Conservation (phyloP, 2,113 vertebrate genomes). For the Salvelinus sp. region DNA sequence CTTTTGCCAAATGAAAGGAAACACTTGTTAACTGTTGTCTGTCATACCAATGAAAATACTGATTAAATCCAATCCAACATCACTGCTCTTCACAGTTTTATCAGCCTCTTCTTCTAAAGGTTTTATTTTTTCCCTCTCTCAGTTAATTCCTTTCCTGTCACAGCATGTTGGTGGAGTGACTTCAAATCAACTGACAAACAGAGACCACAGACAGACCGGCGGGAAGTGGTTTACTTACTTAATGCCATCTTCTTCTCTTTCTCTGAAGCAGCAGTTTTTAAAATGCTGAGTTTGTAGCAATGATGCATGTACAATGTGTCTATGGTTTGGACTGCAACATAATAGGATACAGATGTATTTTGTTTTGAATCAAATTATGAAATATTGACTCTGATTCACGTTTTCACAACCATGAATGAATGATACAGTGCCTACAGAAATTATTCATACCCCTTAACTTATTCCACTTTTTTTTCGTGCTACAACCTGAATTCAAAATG, state of each 20-base stretch:
- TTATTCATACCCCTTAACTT: too few relatives aligned
- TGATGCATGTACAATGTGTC: not conserved
- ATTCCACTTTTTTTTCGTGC: too few relatives aligned
- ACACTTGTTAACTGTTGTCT: too few relatives aligned
- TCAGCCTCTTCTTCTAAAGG: slow-evolving; percentile 46
- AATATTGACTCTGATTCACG: not conserved
- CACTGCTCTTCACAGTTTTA: slow-evolving; percentile 22
- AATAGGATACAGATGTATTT: not conserved
- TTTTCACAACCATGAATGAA: too few relatives aligned
- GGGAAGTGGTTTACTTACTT: slow-evolving; percentile 50
- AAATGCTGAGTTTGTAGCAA: slow-evolving; percentile 37
- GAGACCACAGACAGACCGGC: slow-evolving; percentile 66
- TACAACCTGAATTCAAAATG: too few relatives aligned
- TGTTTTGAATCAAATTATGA: not conserved
- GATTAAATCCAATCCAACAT: not conserved
- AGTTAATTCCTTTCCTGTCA: slow-evolving; percentile 71
- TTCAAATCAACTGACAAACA: slow-evolving; percentile 69
- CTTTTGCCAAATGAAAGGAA: too few relatives aligned
- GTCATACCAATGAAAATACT: too few relatives aligned
- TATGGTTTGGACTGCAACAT: not conserved
- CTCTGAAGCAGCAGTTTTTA: slow-evolving; percentile 49
- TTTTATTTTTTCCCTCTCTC: slow-evolving; percentile 41
- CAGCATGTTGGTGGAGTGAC: slow-evolving; percentile 62
- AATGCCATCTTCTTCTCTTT: slow-evolving; percentile 41
- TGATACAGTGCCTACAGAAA: too few relatives aligned